Percentiles rank a stretch among this genome's conserved stretches.
phyloP scores from a whole-genome alignment of 2,797 vertebrate genomes.

The Tokudaia tokunoshimensis region DNA sequence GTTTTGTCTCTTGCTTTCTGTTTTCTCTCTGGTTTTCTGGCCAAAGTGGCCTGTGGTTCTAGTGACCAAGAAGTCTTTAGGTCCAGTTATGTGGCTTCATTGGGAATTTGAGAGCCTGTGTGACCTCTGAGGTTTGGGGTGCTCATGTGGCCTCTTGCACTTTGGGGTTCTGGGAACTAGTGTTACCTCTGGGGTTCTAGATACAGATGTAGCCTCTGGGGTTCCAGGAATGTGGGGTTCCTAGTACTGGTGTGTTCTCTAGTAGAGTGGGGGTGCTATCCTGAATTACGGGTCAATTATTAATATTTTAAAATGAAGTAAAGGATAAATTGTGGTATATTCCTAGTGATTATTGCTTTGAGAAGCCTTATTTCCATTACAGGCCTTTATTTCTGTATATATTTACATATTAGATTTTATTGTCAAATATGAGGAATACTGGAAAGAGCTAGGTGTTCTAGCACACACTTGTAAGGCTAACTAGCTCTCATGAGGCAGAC shows the following conservation, averaged over 20 bases:
- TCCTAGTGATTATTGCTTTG: constrained; percentile 37
- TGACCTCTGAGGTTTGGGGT: neutral
- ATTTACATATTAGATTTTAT: constrained; percentile 4
- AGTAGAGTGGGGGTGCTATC: neutral
- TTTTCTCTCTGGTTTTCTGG: neutral
- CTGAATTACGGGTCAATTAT: neutral
- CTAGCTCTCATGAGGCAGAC: neutral
- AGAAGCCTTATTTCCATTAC: constrained; percentile 1
- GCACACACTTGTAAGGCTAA: neutral
- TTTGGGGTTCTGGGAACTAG: neutral
- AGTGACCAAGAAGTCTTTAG: neutral
- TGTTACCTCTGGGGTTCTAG: neutral
- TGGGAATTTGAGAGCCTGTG: neutral
- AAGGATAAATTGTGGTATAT: neutral
- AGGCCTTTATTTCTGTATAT: neutral
- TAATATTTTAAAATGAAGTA: constrained; percentile 36
- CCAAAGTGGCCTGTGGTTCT: neutral
- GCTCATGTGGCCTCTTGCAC: neutral
- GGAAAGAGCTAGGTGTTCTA: neutral
- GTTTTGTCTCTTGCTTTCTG: neutral
- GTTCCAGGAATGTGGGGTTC: neutral
- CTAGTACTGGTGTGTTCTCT: neutral
- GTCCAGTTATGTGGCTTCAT: neutral
- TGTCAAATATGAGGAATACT: neutral
- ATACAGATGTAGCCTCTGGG: neutral